A percentile compares a stretch with the other conserved stretches of the same genome.
These are phyloP conservation scores for Pogonomyrmex californicus DNA, from an alignment of 1,140 invertebrate genomes.

Conservation along the genomic window DNA sequence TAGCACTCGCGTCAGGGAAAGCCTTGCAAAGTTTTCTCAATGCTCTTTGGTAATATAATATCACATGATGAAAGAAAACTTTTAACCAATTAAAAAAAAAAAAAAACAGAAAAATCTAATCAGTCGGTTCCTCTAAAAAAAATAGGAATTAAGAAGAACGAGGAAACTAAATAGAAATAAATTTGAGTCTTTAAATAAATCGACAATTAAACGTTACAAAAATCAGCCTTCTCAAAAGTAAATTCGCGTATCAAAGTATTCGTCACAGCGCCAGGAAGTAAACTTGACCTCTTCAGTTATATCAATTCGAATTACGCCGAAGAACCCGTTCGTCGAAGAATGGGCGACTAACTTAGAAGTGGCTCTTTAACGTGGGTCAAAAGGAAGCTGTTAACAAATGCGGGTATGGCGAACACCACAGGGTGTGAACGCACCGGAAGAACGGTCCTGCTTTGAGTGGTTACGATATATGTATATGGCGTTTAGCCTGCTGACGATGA, in stretches of 20 bases:
- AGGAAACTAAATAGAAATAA: conserved; percentile 80
- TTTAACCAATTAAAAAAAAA: conserved; percentile 83
- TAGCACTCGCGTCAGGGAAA: conserved; percentile 57
- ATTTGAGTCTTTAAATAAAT: conserved; percentile 82
- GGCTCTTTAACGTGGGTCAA: conserved; percentile 22
- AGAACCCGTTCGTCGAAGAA: conserved; percentile 48
- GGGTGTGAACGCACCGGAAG: conserved; percentile 34
- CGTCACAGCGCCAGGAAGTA: conserved; percentile 85
- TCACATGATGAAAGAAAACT: conserved; percentile 85
- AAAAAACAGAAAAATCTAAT: conserved; percentile 81
- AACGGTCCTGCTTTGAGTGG: conserved; percentile 36
- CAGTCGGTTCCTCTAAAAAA: conserved; percentile 81
- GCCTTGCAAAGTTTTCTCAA: conserved; percentile 81
- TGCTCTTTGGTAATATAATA: conserved; percentile 87
- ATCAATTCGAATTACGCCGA: conserved; percentile 52
- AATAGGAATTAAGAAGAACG: conserved; percentile 79
- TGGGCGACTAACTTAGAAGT: conserved; percentile 50
- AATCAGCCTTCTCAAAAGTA: conserved; percentile 86
- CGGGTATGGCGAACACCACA: conserved; percentile 14
- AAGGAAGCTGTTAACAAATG: conserved; percentile 62
- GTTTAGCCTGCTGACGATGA: conserved; percentile 50
- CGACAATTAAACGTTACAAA: conserved; percentile 83
- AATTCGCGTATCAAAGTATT: conserved; percentile 84
- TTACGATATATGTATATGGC: conserved; percentile 14
- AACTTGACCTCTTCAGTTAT: conserved; percentile 76